Evolutionary conservation across 2,888 invertebrate genomes (phyloP), one percentile per base, ranked within the genome.

Genomic region (Aspidiotus destructor): DNA sequence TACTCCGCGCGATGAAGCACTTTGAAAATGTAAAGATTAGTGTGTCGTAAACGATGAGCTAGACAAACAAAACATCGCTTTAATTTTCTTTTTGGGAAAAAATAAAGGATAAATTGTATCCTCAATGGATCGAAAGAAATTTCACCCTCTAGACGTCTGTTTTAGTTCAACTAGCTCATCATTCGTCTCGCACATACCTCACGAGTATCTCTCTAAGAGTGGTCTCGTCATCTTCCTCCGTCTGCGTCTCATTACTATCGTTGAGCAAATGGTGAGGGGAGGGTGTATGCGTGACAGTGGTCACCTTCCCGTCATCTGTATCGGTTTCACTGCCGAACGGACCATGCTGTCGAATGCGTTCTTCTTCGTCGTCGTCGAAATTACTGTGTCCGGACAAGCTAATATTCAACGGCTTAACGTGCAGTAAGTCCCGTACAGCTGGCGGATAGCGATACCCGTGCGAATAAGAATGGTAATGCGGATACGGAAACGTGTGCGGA

Each of bases 161-260:
- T 28, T 28, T 28, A 28, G 28, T 28, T 28, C 28, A 28, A 28
- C 28, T 28, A 28, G 28, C 28, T 28, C 28, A 28, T 28, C 28
- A 28, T 28, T 28, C 28, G 28, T 28, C 28, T 40, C 48, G 54
- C 64, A 83, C 82, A 81, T 87, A 88, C 91, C 91, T 91, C 87
- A 91, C 87, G 83, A 92, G 89, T 84, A 92, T 86, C 86, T 91
- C 89, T 85, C 90, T 89, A 83, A 92, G 87, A 84, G 90, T 91
- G 81, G 89, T 88, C 84, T 92, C 91, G 85, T 92, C 91, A 78
- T 84, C 84, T 70, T 70, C 70, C 67, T 68, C 58, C 69, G 71
- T 68, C 69, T 65, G 79, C 76, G 78, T 77, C 74, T 78, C 76
- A 74, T 78, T 77, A 73, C 76, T 76, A 76, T 73, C 75, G 74